Evolutionary conservation across 2,113 vertebrate genomes (phyloP).

Genomic region (Bos javanicus): DNA sequence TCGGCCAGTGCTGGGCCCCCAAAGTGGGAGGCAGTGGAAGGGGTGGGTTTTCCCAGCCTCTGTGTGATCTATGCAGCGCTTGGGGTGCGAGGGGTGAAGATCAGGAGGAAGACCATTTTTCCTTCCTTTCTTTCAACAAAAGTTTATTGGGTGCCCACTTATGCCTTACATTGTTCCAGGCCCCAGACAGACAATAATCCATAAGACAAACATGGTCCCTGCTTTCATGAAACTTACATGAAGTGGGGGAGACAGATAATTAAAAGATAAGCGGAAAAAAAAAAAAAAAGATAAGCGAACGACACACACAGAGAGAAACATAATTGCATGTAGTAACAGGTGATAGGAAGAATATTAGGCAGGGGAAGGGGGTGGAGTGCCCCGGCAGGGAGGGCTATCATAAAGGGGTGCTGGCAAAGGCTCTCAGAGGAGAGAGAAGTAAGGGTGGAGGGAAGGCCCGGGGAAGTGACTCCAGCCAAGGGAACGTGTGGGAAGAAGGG

Average conservation of each 20-base stretch:
- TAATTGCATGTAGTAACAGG: background rate
- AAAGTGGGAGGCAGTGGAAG: background rate
- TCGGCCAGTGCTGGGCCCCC: background rate
- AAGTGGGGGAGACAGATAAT: background rate
- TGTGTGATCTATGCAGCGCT: background rate
- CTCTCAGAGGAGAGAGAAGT: background rate
- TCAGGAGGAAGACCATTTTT: background rate
- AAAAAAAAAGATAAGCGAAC: background rate
- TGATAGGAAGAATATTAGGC: background rate
- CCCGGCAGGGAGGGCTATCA: rapidly evolving
- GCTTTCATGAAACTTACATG: background rate
- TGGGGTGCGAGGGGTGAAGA: rapidly evolving
- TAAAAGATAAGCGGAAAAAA: background rate
- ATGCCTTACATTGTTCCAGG: background rate
- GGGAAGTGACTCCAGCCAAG: background rate
- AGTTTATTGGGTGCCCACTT: background rate
- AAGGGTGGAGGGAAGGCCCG: rapidly evolving
- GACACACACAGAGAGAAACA: background rate
- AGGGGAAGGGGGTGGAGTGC: background rate
- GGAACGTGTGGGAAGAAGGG: background rate
- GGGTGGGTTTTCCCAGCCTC: background rate
- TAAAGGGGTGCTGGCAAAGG: background rate
- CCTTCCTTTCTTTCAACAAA: background rate
- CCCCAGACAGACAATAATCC: background rate
- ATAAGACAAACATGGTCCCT: background rate